Percentiles rank a stretch among this genome's conserved stretches.
Evolutionary conservation across 2,113 vertebrate species (phyloP).

Genomic region (Orthonyx spaldingii): DNA sequence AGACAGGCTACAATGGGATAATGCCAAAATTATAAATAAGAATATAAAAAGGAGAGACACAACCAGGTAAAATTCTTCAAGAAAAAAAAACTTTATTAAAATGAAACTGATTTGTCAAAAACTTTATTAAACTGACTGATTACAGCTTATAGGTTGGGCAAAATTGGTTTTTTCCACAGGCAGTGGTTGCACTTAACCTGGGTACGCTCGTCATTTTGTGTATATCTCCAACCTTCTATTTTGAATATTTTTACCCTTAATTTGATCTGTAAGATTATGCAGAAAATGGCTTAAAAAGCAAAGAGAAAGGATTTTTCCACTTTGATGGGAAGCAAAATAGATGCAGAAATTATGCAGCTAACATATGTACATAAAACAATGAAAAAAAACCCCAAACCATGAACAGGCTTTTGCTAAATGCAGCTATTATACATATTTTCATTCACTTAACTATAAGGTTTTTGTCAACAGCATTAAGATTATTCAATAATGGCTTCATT

Average conservation of each 20-base stretch:
- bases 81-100: neutral
- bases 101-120: neutral
- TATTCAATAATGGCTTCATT: neutral
- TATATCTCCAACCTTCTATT: neutral
- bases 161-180: neutral
- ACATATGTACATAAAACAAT: neutral
- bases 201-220: neutral
- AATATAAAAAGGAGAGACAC: neutral
- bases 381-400: rapidly evolving
- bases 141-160: neutral
- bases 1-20: neutral
- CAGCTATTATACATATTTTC: neutral
- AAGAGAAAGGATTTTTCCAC: neutral
- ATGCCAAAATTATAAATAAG: neutral
- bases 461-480: neutral
- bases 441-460: neutral
- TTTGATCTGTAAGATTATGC: neutral
- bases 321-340: neutral
- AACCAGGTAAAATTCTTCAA: neutral
- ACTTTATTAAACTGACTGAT: neutral
- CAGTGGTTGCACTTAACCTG: neutral
- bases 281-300: neutral
- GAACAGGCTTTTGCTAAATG: neutral
- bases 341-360: neutral
- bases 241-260: neutral